Base-by-base conservation (phyloP, 2,888 invertebrate genomes). In the Cenopis cana region DNA sequence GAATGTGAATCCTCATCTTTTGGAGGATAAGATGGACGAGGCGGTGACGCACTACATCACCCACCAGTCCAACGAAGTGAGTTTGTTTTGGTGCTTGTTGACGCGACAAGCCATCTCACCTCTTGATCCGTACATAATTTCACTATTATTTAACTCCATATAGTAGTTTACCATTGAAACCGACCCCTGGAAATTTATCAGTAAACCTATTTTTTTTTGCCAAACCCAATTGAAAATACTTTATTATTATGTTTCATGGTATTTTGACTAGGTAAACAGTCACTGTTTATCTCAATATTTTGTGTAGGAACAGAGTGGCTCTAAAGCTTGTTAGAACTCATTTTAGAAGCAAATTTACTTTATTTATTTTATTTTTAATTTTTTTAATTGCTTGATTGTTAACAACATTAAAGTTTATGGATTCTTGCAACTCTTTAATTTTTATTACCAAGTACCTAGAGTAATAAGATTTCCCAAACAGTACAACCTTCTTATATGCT, bases 21-120 rank as follows among this genome's bases (percentile, higher is more conserved):
- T 90, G 62, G 87, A 83, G 61, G 87, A 88, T 69, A 90, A 87
- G 79, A 93, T 93, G 87, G 93, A 93, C 68, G 93, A 93, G 76
- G 89, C 88, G 5, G 92, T 93, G 33, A 89, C 89, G 14, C 92
- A 93, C 78, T 93, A 92, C 74, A 91, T 93, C 67, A 89, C 91
- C 1, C 92, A 93, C 66, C 89, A 87, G 72, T 69, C 87, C 12
- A 81, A 84, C 52, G 91, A 90, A 85, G 93, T 91, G 83, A 77
- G 72, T 76, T 76, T 69, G 65, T 74, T 67, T 68, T 72, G 55
- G 49, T 54, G 18, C 55, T 54, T 72, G 71, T 68, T 67, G 66
- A 76, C 72, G 68, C 69, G 73, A 60, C 66, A 38, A 70, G 38
- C 56, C 46, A 29, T 46, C 24, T 46, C n/a, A 10, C 50, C 41